A percentile compares a stretch with the other conserved stretches of the same genome.
Evolutionary conservation across 2,113 vertebrate genomes (phyloP).

Genomic region (Ceyx cyanopectus): DNA sequence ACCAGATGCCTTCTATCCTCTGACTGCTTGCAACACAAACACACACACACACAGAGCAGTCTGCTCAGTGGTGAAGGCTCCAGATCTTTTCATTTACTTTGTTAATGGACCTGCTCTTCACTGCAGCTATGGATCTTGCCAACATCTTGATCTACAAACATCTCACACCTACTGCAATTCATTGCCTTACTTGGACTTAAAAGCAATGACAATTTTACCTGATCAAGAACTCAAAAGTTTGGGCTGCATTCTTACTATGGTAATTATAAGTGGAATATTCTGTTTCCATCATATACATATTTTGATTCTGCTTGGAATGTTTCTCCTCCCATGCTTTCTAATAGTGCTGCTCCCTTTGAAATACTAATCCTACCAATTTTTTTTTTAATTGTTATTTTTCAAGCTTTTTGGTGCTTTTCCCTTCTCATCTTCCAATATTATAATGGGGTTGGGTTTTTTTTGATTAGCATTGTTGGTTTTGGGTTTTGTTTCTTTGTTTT

Average conservation of each 20-base stretch:
- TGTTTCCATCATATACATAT: constrained; percentile 28
- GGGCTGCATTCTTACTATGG: constrained; percentile 21
- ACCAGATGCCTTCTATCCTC: background rate
- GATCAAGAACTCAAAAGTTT: constrained; percentile 36
- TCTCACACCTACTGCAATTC: constrained; percentile 11
- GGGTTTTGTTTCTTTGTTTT: too few species aligned
- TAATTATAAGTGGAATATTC: constrained; percentile 48
- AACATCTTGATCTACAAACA: constrained; percentile 25
- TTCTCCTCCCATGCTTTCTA: constrained; percentile 51
- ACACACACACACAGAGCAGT: accelerated
- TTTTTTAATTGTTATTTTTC: constrained; percentile 42
- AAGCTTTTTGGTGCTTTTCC: background rate
- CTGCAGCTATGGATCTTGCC: background rate
- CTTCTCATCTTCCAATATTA: constrained; percentile 35
- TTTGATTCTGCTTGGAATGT: constrained; percentile 59
- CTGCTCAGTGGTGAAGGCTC: background rate
- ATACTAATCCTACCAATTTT: constrained; percentile 34
- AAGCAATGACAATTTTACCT: constrained; percentile 53
- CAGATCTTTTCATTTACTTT: background rate
- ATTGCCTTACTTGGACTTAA: constrained; percentile 44
- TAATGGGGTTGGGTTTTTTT: background rate
- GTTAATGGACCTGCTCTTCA: background rate
- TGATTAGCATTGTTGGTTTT: background rate
- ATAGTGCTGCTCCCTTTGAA: constrained; percentile 67
- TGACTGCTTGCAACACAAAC: background rate